A percentile compares a stretch with the other conserved stretches of the same genome.
phyloP scores from a whole-genome alignment of 2,113 vertebrate species.

The Kobus ellipsiprymnus region DNA sequence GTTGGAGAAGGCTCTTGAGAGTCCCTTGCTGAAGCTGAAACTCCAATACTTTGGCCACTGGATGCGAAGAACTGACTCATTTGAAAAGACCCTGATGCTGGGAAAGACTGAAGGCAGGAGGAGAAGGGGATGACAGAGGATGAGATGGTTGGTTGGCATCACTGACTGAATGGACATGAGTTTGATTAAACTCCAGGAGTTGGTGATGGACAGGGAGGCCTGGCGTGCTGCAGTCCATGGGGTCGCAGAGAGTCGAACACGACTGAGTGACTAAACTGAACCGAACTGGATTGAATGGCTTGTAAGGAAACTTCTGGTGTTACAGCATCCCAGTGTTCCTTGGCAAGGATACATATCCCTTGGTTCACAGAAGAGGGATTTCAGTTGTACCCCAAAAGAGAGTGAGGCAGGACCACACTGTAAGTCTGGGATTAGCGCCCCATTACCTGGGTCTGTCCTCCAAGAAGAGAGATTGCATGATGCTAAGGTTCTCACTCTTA shows the following conservation, averaged over 20 bases:
- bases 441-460: not conserved
- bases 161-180: not conserved
- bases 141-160: not conserved
- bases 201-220: not conserved
- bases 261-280: not conserved
- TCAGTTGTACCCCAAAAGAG: not conserved
- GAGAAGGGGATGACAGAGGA: not conserved
- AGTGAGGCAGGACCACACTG: not conserved
- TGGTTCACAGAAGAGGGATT: not conserved
- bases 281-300: not conserved
- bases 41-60: not conserved
- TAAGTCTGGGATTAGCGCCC: not conserved
- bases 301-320: not conserved
- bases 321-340: not conserved
- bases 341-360: not conserved
- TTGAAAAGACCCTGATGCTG: not conserved
- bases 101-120: not conserved
- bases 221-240: not conserved
- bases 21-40: not conserved
- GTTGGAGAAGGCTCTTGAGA: not conserved
- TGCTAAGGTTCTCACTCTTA: not conserved
- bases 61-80: not conserved
- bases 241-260: rapidly evolving
- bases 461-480: not conserved
- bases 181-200: not conserved